These are phyloP conservation scores for Eupeodes latifasciatus DNA, from an alignment of 2,888 invertebrate genomes.

Conservation along the genomic window DNA sequence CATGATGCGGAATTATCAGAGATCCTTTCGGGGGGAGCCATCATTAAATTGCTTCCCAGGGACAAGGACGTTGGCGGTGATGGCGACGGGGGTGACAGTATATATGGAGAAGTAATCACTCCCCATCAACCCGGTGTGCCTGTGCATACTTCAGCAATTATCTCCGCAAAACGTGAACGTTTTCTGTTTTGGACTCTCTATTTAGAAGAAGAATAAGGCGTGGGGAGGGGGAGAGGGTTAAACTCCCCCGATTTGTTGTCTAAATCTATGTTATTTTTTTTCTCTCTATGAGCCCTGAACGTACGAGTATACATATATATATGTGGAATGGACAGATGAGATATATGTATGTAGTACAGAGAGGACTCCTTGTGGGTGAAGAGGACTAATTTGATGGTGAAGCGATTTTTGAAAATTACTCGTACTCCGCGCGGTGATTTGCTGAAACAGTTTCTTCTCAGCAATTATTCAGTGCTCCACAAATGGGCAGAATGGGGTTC, in stretches of 20 bases:
- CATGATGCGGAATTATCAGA: constrained; percentile 76
- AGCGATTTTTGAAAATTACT: constrained; percentile 75
- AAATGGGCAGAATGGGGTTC: constrained; percentile 50
- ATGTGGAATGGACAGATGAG: constrained; percentile 45
- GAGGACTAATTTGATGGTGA: constrained; percentile 73
- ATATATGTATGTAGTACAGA: background rate
- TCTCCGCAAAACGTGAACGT: constrained; percentile 66
- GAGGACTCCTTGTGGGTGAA: constrained; percentile 70
- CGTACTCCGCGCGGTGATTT: constrained; percentile 71
- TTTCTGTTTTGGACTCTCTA: constrained; percentile 34
- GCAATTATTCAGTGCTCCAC: constrained; percentile 72
- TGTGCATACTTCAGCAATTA: constrained; percentile 75
- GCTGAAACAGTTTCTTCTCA: constrained; percentile 73
- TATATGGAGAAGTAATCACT: constrained; percentile 62
- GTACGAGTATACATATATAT: background rate
- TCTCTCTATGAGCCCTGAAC: background rate
- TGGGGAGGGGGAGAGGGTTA: background rate
- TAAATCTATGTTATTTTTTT: constrained; percentile 61
- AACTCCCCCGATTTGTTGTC: constrained; percentile 74
- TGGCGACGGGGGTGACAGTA: background rate
- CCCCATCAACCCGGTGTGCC: constrained; percentile 72
- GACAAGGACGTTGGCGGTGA: background rate
- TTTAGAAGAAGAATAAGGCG: background rate
- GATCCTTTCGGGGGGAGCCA: constrained; percentile 73
- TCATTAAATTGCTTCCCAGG: constrained; percentile 75